These are phyloP conservation scores for Vanessa cardui DNA, from an alignment of 2,888 invertebrate genomes.

Conservation along the genomic window DNA sequence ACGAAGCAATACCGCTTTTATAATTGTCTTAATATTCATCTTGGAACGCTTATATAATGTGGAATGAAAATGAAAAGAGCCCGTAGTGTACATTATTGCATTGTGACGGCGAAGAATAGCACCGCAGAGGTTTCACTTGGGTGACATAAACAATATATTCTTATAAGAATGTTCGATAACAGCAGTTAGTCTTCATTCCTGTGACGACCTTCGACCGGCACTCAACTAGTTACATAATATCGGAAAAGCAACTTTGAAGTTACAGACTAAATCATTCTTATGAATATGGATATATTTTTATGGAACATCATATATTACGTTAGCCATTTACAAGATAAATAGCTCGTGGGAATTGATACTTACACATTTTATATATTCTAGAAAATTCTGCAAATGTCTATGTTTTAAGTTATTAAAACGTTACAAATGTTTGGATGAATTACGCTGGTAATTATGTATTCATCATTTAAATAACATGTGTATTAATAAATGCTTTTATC, in stretches of 20 bases:
- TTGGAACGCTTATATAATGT: too few species aligned
- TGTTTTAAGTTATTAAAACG: neutral
- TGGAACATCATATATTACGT: constrained; percentile 13
- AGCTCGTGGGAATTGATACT: constrained; percentile 1
- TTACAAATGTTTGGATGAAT: neutral
- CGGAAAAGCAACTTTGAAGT: constrained; percentile 39
- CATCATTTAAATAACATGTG: too few species aligned
- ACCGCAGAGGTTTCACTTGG: constrained; percentile 10
- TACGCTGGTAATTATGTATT: too few species aligned
- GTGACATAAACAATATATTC: constrained; percentile 67
- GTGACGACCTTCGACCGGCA: constrained; percentile 44
- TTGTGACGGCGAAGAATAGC: constrained; percentile 11
- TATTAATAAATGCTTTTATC: too few species aligned
- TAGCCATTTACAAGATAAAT: constrained; percentile 8
- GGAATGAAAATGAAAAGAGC: neutral
- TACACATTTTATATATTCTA: constrained; percentile 8
- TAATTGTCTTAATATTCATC: too few species aligned
- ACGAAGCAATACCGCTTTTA: too few species aligned
- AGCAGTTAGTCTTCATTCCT: constrained; percentile 70
- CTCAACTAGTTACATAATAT: constrained; percentile 54
- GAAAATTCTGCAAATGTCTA: neutral
- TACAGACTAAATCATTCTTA: constrained; percentile 30
- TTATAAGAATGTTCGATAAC: constrained; percentile 66
- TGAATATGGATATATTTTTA: constrained; percentile 29
- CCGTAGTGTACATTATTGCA: constrained; percentile 6